These are phyloP conservation scores for Clusia tigrina DNA, from an alignment of 2,888 invertebrate species.

Conservation along the genomic window DNA sequence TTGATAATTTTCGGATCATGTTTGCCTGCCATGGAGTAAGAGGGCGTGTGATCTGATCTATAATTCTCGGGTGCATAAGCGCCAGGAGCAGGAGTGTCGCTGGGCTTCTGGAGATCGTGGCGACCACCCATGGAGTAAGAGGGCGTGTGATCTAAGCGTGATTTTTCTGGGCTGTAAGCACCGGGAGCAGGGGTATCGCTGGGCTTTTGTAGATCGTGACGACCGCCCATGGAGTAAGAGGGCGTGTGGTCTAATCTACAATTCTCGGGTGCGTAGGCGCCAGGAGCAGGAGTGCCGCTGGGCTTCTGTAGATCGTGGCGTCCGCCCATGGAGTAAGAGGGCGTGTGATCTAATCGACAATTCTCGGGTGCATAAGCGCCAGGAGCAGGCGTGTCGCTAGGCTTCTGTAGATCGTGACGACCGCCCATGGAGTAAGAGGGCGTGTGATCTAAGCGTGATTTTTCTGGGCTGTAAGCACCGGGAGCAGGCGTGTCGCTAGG, in stretches of 20 bases:
- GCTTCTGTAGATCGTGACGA: constrained; percentile 63
- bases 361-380: constrained; percentile 71
- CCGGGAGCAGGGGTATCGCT: constrained; percentile 72
- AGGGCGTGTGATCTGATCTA: constrained; percentile 58
- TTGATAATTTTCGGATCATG: constrained; percentile 65
- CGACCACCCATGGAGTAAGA: constrained; percentile 65
- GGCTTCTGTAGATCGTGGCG: constrained; percentile 47
- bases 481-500: constrained; percentile 67
- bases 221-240: constrained; percentile 70
- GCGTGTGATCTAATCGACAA: constrained; percentile 59
- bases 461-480: constrained; percentile 68
- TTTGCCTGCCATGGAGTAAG: constrained; percentile 69
- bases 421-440: constrained; percentile 65
- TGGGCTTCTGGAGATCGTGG: constrained; percentile 65
- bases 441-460: constrained; percentile 48
- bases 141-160: constrained; percentile 66
- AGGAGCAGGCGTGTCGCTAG: constrained; percentile 68
- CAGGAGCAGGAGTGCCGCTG: constrained; percentile 65
- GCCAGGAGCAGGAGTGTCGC: constrained; percentile 72
- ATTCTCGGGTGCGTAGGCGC: constrained; percentile 68
- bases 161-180: constrained; percentile 68
- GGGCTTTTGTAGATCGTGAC: constrained; percentile 67
- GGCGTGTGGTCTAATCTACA: constrained; percentile 55
- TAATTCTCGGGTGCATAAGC: constrained; percentile 70
- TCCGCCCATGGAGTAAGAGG: constrained; percentile 65